phyloP scores from a whole-genome alignment of 2,797 vertebrate genomes.

The Loriculus beryllinus region DNA sequence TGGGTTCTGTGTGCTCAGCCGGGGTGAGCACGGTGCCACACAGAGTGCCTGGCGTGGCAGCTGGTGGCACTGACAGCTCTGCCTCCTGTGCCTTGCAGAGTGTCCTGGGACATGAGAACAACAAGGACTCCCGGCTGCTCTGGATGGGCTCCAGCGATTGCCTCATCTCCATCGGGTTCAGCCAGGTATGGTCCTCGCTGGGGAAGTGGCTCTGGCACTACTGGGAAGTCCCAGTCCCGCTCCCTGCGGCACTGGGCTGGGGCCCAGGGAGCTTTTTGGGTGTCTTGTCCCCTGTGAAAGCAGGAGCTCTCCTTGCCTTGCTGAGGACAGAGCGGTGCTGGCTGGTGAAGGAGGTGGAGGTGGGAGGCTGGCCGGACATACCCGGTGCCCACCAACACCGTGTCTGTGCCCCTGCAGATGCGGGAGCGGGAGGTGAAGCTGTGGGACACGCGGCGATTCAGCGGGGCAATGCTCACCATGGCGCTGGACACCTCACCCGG shows the following conservation, averaged over 20 bases:
- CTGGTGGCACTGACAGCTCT: rapidly evolving
- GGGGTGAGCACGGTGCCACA: rapidly evolving
- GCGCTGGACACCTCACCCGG: conserved; percentile 84
- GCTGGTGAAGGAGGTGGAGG: background rate
- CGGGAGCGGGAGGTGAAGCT: conserved; percentile 87
- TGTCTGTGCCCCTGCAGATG: conserved; percentile 74
- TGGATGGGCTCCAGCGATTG: conserved; percentile 83
- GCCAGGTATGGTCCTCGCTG: conserved; percentile 78
- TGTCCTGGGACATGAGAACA: conserved; percentile 79
- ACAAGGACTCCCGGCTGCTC: conserved; percentile 85
- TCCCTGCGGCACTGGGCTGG: background rate
- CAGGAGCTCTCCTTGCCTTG: rapidly evolving
- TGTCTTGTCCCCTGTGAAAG: background rate
- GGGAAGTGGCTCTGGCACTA: background rate
- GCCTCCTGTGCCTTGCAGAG: conserved; percentile 73
- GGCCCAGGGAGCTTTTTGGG: background rate
- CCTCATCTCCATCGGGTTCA: conserved; percentile 88
- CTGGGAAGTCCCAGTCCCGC: rapidly evolving
- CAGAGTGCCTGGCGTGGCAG: rapidly evolving
- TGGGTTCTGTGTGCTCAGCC: rapidly evolving
- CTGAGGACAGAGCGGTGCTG: background rate
- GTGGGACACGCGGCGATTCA: conserved; percentile 88
- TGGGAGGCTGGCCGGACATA: rapidly evolving
- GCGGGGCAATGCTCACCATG: conserved; percentile 73
- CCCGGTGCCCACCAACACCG: rapidly evolving